Evolutionary conservation across 2,888 invertebrate genomes (phyloP).

Genomic region (Drosophila putrida): DNA sequence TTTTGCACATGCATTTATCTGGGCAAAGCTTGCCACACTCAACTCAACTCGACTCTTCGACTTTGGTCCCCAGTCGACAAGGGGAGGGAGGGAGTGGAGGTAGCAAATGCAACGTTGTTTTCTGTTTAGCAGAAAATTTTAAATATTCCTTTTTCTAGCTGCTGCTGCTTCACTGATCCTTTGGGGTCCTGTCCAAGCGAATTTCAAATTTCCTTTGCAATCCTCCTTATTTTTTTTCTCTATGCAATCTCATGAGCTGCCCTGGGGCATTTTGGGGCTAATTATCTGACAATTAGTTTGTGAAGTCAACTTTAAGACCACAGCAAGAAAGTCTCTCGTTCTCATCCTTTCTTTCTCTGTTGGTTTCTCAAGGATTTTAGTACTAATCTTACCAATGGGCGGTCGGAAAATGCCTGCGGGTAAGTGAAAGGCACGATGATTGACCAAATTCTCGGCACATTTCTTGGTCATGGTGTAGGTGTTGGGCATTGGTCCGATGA

Average conservation of each 20-base stretch:
- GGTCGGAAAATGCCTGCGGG: slow-evolving; percentile 85
- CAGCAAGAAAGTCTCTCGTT: slow-evolving; percentile 13
- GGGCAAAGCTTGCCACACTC: slow-evolving; percentile 45
- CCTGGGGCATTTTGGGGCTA: slow-evolving; percentile 71
- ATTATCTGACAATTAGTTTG: slow-evolving; percentile 83
- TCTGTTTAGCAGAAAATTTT: slow-evolving; percentile 73
- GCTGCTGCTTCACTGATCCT: slow-evolving; percentile 39
- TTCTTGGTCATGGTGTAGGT: slow-evolving; percentile 86
- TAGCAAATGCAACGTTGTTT: slow-evolving; percentile 59
- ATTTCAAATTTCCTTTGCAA: slow-evolving; percentile 28
- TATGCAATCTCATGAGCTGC: slow-evolving; percentile 46
- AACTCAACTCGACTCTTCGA: slow-evolving; percentile 42
- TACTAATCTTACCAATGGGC: slow-evolving; percentile 83
- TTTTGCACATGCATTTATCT: slow-evolving; percentile 79
- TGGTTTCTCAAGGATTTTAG: neutral
- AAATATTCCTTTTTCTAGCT: slow-evolving; percentile 65
- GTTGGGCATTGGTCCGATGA: slow-evolving; percentile 85
- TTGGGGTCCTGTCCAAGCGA: slow-evolving; percentile 42
- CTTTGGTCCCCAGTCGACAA: slow-evolving; percentile 34
- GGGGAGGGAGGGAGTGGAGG: neutral
- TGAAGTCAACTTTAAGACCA: slow-evolving; percentile 70
- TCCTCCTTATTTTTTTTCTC: slow-evolving; percentile 11
- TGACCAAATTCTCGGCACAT: slow-evolving; percentile 85
- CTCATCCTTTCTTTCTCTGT: too few species aligned
- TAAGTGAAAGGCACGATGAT: slow-evolving; percentile 84